These are phyloP conservation scores for Acromyrmex echinatior DNA, from an alignment of 1,140 invertebrate species.

Conservation along the genomic window DNA sequence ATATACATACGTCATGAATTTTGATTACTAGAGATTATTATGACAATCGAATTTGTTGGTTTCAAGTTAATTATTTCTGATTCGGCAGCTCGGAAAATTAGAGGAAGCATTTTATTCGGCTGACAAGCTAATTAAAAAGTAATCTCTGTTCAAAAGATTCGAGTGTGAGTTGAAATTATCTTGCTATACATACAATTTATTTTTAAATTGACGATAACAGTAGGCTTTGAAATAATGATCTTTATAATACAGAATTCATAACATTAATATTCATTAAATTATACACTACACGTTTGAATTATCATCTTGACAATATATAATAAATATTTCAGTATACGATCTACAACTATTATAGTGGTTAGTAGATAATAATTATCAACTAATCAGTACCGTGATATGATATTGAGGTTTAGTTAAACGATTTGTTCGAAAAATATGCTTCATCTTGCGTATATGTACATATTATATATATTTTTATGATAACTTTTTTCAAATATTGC, in stretches of 20 bases:
- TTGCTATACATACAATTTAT: constrained; percentile 1
- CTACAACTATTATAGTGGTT: not conserved
- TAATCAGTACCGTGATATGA: not conserved
- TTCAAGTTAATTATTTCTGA: constrained; percentile 40
- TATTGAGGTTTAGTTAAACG: not conserved
- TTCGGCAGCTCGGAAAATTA: constrained; percentile 22
- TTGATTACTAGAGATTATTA: constrained; percentile 4
- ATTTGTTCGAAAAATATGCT: not conserved
- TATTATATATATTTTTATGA: not conserved
- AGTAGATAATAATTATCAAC: constrained; percentile 22
- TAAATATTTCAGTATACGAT: not conserved
- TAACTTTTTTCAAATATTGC: not conserved
- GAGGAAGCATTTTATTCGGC: not conserved
- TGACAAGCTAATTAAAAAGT: not conserved
- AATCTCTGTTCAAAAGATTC: constrained; percentile 1
- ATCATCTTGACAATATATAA: not conserved
- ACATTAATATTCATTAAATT: not conserved
- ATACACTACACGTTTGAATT: not conserved
- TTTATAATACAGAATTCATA: constrained; percentile 25
- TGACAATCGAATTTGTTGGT: constrained; percentile 1
- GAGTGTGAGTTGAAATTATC: not conserved
- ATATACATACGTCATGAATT: not conserved
- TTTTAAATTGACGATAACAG: constrained; percentile 2
- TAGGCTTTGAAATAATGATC: not conserved
- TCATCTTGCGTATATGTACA: not conserved